Evolutionary conservation across 53 echinoderm and acorn worm genomes (phyloP), one percentile per base, ranked within the genome.

Genomic region (Pentamera pediparva): DNA sequence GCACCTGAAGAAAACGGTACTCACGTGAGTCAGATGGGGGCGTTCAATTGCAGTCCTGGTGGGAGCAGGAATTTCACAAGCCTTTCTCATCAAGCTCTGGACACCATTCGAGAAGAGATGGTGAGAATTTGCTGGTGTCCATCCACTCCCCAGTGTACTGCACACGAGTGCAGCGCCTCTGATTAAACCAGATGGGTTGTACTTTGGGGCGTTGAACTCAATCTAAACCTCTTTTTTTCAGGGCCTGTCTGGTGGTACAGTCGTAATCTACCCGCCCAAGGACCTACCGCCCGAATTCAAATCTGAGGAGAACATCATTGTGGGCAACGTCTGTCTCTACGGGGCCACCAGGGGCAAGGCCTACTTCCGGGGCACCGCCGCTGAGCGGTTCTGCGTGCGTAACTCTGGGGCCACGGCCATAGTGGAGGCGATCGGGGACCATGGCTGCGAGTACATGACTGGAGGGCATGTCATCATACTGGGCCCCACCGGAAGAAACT

Each of bases 361-460:
- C 6, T 98, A 81, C 84, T 91, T 98, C 74, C 55, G 91, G 45
- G 98, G 98, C 39, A 62, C 79, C 19, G 84, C 98, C 4, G 98
- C 98, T 9, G 98, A 98, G 58, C 56, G 98, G 31, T 98, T 98
- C 76, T 91, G 98, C 64, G 98, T 98, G 65, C 82, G 98, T 31
- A 98, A 98, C 82, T 98, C 98, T 31, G 98, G 98, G 10, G 98
- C 98, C 4, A 81, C 70, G 26, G 98, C 98, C 9, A 80, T 98
- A 34, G 77, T 76, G 55, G 98, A 98, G 86, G 98, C 91, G 51
- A 75, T 86, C 12, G 98, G 98, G 37, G 92, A 98, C 56, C 98
- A 98, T 50, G 98, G 91, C 27, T 98, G 98, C 79, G 98, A 98
- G 76, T 98, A 98, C 76, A 98, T 98, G 98, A 98, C 98, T 10